These are phyloP conservation scores for Cabera pusaria DNA, from an alignment of 2,888 invertebrate genomes.

Conservation along the genomic window DNA sequence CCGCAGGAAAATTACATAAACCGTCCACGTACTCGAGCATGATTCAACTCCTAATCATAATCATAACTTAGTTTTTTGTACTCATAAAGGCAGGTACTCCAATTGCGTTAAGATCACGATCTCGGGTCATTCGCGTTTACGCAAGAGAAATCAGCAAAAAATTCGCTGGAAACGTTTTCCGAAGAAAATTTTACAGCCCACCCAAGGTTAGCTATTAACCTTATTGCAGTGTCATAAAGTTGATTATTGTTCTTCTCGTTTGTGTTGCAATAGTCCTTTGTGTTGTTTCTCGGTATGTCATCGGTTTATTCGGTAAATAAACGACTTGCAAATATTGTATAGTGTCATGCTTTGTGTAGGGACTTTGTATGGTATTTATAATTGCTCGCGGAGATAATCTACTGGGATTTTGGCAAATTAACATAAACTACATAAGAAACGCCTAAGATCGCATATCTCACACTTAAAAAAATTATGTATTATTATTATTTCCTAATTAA, in stretches of 20 bases:
- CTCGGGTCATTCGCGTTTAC: conserved; percentile 34
- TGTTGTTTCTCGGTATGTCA: conserved; percentile 41
- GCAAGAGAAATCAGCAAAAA: conserved; percentile 33
- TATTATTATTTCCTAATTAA: too few species aligned
- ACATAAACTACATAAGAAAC: too few species aligned
- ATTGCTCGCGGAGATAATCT: too few species aligned
- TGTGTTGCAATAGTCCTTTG: conserved; percentile 40
- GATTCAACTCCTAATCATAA: too few species aligned
- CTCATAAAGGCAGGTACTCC: conserved; percentile 19
- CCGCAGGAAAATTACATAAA: too few species aligned
- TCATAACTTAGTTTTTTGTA: too few species aligned
- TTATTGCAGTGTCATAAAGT: conserved; percentile 17
- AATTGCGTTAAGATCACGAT: conserved; percentile 29
- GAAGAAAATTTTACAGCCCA: conserved; percentile 24
- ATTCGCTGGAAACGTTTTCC: conserved; percentile 23
- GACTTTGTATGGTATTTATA: not conserved
- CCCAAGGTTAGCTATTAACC: conserved; percentile 11
- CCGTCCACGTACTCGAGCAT: too few species aligned
- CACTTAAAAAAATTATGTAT: too few species aligned
- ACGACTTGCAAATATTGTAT: conserved; percentile 16
- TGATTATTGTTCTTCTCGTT: conserved; percentile 1
- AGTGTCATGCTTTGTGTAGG: not conserved
- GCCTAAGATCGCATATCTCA: too few species aligned
- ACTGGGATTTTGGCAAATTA: too few species aligned
- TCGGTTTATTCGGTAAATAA: conserved; percentile 29